phyloP scores from a whole-genome alignment of 2,113 vertebrate species.

The Serilophus lunatus region DNA sequence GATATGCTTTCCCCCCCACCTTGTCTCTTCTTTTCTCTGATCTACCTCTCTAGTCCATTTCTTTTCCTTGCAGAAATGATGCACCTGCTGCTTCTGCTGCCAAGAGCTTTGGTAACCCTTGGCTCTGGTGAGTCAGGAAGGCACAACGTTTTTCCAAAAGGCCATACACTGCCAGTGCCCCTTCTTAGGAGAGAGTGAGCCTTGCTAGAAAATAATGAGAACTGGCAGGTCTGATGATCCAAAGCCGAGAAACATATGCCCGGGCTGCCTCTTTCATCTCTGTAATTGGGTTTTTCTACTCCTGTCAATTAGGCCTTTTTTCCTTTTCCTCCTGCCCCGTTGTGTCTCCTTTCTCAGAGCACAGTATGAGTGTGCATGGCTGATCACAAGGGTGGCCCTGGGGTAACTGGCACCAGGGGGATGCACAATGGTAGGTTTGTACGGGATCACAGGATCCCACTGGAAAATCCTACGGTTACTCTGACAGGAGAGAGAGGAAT shows the following conservation, averaged over 20 bases:
- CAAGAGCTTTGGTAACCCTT: not conserved
- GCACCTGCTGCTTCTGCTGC: not conserved
- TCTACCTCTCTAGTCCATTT: not conserved
- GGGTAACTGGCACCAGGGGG: not conserved
- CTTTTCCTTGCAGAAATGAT: not conserved
- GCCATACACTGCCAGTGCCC: not conserved
- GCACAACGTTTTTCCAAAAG: not conserved
- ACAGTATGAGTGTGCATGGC: not conserved
- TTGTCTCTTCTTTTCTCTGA: not conserved
- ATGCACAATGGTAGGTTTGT: not conserved
- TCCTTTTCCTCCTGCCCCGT: not conserved
- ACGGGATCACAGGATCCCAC: not conserved
- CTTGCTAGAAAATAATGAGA: conserved; percentile 54
- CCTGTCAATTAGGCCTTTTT: conserved; percentile 45
- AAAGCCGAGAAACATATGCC: conserved; percentile 48
- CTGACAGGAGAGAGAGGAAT: not conserved
- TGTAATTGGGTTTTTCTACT: conserved; percentile 54
- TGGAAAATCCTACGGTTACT: not conserved
- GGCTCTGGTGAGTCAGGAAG: not conserved
- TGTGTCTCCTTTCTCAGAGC: not conserved
- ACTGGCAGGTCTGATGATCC: conserved; percentile 54
- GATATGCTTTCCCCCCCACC: not conserved
- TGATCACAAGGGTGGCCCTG: conserved; percentile 8
- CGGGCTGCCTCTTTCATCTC: conserved; percentile 58
- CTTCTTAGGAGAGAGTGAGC: not conserved